Evolutionary conservation across 2,797 vertebrate genomes (phyloP), one percentile per base, ranked within the genome.

Genomic region (Carduelis carduelis): DNA sequence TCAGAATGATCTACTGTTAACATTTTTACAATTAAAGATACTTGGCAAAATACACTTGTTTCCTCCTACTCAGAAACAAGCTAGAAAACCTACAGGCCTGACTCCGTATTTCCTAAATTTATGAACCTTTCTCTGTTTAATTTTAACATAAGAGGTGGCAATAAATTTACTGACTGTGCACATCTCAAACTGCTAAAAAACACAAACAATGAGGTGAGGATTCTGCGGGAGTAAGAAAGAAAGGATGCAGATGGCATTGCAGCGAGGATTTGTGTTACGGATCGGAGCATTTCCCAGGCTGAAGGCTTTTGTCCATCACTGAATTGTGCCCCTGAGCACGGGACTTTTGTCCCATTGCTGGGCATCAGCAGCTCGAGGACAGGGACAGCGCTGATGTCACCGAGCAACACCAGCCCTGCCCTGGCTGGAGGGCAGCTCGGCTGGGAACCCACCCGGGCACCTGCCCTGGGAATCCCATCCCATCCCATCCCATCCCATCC

Each of bases 381-480:
- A 35, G 22, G n/a, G 14, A 34, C 90, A 71, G 74, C 56, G 17
- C 89, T 8, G 53, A 32, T 2, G 97, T 90, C 83, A 65, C 97
- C 80, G 53, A 76, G 96, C 94, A 94, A 92, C 74, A 4, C 79
- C 55, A 22, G 96, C 91, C 89, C 89, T 49, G 92, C 93, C 87
- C 17, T 74, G 56, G 84, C 89, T 21, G 52, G 72, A 71, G 86
- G 89, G 84, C 72, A 46, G 17, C 57, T 27, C 1, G 4, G 27
- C 44, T 2, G 35, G 70, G 44, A 59, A 7, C 37, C 11, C 71
- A 1, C 2, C 43, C 4, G 18, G 47, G 22, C 44, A 37, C n/a
- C n/a, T 8, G 20, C 53, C 46, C 47, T 10, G 44, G 43, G 56
- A 65, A 87, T 19, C 12, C 21, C 72, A 57, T 34, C 72, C 34